Conservation (phyloP, 2,113 vertebrate genomes). For the Protobothrops mucrosquamatus region DNA sequence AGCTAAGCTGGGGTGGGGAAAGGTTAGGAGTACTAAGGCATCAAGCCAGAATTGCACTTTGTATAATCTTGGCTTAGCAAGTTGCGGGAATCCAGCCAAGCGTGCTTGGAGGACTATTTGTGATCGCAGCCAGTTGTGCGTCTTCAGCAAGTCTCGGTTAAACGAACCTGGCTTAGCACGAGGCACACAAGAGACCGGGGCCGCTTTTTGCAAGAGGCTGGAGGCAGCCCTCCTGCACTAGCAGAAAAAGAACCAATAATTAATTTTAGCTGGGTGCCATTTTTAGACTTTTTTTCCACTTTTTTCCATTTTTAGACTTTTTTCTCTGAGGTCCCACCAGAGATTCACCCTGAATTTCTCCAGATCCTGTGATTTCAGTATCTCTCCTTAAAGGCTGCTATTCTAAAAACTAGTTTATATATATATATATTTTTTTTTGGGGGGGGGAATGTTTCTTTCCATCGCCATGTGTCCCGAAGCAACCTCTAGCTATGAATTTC, state of each 20-base stretch:
- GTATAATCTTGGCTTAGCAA: not conserved
- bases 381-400: not conserved
- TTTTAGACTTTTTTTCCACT: not conserved
- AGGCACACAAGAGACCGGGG: too few species aligned
- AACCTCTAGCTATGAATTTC: not conserved
- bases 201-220: not conserved
- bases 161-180: not conserved
- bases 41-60: not conserved
- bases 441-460: too few species aligned
- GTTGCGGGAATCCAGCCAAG: not conserved
- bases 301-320: too few species aligned
- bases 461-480: not conserved
- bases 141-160: not conserved
- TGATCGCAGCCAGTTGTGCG: not conserved
- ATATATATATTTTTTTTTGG: too few species aligned
- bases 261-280: not conserved
- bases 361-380: not conserved
- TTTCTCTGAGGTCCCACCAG: too few species aligned
- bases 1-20: not conserved
- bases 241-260: not conserved
- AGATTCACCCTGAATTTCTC: not conserved
- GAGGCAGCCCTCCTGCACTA: not conserved
- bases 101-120: not conserved
- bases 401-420: too few species aligned
- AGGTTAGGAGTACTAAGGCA: not conserved